Evolutionary conservation across 2,797 vertebrate species (phyloP).

Genomic region (Brachyalestes nurse): DNA sequence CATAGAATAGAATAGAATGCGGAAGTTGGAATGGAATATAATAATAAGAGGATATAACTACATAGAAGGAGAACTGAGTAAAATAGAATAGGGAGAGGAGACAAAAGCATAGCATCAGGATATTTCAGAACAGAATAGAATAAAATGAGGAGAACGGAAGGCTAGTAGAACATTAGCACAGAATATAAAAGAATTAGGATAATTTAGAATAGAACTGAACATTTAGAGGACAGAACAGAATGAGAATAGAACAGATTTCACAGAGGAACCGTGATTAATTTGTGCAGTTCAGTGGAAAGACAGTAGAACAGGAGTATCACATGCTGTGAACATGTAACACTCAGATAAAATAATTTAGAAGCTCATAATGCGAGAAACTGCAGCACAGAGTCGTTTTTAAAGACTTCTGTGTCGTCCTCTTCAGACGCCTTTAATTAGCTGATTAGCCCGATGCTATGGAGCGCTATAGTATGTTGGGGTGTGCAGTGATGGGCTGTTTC

Average conservation of each 20-base stretch:
- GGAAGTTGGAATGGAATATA: too few relatives aligned
- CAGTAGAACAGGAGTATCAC: slow-evolving; percentile 9
- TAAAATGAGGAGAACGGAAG: not conserved
- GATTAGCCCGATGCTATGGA: slow-evolving; percentile 12
- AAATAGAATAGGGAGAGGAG: not conserved
- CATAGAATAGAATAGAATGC: not conserved
- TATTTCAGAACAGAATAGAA: not conserved
- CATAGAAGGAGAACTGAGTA: not conserved
- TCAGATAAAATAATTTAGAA: slow-evolving; percentile 3
- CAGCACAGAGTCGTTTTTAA: not conserved
- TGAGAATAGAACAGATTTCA: not conserved
- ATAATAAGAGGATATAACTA: not conserved
- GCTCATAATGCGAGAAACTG: slow-evolving; percentile 9
- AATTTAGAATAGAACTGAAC: not conserved
- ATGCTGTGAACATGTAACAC: not conserved
- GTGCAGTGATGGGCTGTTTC: slow-evolving; percentile 29
- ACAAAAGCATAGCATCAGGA: too few relatives aligned
- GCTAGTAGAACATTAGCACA: not conserved
- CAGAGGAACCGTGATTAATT: not conserved
- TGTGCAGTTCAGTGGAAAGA: not conserved
- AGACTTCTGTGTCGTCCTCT: not conserved
- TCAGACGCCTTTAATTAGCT: slow-evolving; percentile 7
- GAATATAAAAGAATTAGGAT: not conserved
- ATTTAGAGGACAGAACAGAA: not conserved
- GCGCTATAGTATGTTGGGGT: slow-evolving; percentile 7